Conservation (phyloP, 2,113 vertebrate species). For the Zosterops pallidus region DNA sequence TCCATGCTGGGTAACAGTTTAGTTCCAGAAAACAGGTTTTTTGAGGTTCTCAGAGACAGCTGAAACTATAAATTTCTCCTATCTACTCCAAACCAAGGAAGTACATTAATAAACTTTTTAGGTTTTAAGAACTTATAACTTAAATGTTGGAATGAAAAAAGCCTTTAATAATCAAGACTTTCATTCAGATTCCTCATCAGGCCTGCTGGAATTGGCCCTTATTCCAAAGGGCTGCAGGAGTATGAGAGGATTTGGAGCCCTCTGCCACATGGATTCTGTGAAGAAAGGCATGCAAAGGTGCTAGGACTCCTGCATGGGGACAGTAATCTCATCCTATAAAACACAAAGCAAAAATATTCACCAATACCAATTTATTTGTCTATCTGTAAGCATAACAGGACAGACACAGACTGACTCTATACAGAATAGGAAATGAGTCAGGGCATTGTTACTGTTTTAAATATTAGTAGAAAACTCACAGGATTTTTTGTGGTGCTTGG, state of each 20-base stretch:
- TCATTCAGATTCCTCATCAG: not conserved
- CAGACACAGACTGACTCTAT: not conserved
- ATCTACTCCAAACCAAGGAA: not conserved
- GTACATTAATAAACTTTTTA: not conserved
- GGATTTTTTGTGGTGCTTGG: not conserved
- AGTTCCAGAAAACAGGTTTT: not conserved
- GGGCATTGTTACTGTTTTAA: not conserved
- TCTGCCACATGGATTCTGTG: not conserved
- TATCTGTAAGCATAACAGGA: not conserved
- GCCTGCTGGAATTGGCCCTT: not conserved
- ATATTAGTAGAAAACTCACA: not conserved
- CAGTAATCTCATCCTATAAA: not conserved
- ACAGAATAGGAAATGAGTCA: not conserved
- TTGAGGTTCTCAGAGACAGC: not conserved
- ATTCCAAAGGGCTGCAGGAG: not conserved
- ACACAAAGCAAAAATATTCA: not conserved
- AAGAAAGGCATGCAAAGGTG: not conserved
- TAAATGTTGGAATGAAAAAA: not conserved
- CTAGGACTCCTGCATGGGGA: rapidly evolving
- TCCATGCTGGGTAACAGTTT: not conserved
- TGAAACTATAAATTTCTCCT: not conserved
- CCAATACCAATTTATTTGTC: not conserved
- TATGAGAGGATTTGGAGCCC: not conserved
- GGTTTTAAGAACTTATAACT: not conserved
- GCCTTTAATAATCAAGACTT: not conserved